Evolutionary conservation across 2,113 vertebrate genomes (phyloP).

Genomic region (Prionailurus bengalensis): DNA sequence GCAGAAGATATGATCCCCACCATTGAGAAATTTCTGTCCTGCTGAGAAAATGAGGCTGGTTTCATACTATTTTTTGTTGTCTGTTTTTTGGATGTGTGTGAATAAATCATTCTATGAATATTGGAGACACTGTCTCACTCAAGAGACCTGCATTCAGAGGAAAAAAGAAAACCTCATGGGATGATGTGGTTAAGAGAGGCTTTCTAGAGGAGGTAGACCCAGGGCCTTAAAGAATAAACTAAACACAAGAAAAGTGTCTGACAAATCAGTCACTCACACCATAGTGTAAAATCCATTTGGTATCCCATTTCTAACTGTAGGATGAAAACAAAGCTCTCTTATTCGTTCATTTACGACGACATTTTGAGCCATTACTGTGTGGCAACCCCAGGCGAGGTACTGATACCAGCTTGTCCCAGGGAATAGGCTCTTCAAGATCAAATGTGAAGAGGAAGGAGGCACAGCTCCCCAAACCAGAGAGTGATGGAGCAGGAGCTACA

Average conservation of each 20-base stretch:
- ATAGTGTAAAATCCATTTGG: constrained; percentile 23
- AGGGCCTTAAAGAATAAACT: neutral
- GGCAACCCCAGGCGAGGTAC: neutral
- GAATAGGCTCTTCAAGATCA: neutral
- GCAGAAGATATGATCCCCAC: neutral
- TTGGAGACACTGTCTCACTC: neutral
- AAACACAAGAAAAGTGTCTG: neutral
- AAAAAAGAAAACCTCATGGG: neutral
- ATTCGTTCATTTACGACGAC: neutral
- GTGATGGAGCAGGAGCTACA: neutral
- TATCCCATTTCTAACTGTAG: neutral
- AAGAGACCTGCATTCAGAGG: constrained; percentile 28
- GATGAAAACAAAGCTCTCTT: neutral
- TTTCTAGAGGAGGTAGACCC: neutral
- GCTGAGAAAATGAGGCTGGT: neutral
- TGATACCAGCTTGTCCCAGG: neutral
- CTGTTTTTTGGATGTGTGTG: neutral
- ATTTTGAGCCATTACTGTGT: neutral
- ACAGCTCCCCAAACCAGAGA: neutral
- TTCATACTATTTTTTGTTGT: neutral
- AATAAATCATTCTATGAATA: neutral
- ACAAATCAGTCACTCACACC: neutral
- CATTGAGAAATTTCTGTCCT: neutral
- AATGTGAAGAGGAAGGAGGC: neutral
- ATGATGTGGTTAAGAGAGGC: neutral